A percentile compares a stretch with the other conserved stretches of the same genome.
phyloP scores from a whole-genome alignment of 92 coral and sea anemone species.

The Hydrozoanthus gracilis region DNA sequence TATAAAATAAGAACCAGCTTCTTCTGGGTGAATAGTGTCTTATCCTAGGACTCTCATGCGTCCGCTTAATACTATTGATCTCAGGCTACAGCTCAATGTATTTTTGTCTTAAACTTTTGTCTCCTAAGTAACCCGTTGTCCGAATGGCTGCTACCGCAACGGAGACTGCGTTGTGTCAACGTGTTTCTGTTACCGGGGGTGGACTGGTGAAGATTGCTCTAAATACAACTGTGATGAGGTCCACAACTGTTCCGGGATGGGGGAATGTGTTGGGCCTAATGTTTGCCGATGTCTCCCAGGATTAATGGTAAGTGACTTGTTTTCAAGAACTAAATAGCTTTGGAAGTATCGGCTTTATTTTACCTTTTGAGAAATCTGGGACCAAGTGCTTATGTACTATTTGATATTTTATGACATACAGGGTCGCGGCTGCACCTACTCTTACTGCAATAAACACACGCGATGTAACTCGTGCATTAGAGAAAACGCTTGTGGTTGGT shows the following conservation, averaged over 20 bases:
- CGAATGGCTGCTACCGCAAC: constrained; percentile 74
- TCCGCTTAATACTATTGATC: background rate
- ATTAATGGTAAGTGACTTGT: constrained; percentile 51
- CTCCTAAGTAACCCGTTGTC: constrained; percentile 70
- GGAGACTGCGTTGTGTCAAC: constrained; percentile 78
- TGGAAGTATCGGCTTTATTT: too few relatives aligned
- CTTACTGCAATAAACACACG: constrained; percentile 64
- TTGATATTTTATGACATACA: background rate
- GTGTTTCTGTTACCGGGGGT: constrained; percentile 77
- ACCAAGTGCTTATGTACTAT: background rate
- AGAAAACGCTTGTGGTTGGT: constrained; percentile 75
- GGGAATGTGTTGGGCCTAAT: constrained; percentile 75
- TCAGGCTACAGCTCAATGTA: background rate
- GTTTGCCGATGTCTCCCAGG: constrained; percentile 68
- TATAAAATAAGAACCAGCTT: too few relatives aligned
- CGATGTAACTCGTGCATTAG: constrained; percentile 62
- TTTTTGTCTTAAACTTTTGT: background rate
- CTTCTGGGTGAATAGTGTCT: background rate
- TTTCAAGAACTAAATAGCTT: too few relatives aligned
- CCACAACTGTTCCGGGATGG: constrained; percentile 71
- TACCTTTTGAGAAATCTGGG: background rate
- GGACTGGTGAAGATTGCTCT: constrained; percentile 79
- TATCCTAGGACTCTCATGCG: background rate
- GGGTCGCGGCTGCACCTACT: constrained; percentile 81
- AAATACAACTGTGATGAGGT: constrained; percentile 68